Conservation (phyloP, 2,888 invertebrate genomes). For the Chaitophorus viminalis region DNA sequence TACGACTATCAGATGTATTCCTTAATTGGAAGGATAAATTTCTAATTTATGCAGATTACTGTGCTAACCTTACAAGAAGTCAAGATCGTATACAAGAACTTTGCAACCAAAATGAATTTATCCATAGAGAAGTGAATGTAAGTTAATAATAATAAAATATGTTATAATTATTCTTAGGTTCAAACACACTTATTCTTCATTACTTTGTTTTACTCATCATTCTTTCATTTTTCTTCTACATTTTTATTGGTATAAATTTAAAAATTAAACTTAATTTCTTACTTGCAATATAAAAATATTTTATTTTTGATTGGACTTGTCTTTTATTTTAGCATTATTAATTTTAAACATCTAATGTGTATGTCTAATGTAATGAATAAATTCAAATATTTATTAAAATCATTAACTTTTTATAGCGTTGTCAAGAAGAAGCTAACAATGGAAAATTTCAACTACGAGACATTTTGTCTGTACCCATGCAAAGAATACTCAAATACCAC, state of each 20-base stretch:
- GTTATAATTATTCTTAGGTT: no score
- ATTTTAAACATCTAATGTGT: not conserved
- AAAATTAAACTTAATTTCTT: not conserved
- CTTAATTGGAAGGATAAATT: slow-evolving; percentile 90
- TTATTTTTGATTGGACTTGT: not conserved
- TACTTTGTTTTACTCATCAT: not conserved
- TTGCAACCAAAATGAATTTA: slow-evolving; percentile 74
- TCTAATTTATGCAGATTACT: slow-evolving; percentile 94
- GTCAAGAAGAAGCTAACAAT: slow-evolving; percentile 92
- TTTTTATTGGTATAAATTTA: not conserved
- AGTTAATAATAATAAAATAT: slow-evolving; percentile 66
- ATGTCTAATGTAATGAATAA: not conserved
- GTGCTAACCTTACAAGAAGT: slow-evolving; percentile 91
- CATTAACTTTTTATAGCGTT: slow-evolving; percentile 74
- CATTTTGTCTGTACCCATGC: slow-evolving; percentile 97
- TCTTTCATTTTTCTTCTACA: not conserved
- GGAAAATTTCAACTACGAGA: slow-evolving; percentile 95
- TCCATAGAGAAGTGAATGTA: slow-evolving; percentile 78
- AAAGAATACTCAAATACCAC: slow-evolving; percentile 97
- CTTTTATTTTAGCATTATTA: not conserved
- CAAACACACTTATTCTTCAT: not conserved
- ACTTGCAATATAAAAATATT: not conserved
- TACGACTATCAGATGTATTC: slow-evolving; percentile 83
- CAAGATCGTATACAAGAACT: slow-evolving; percentile 84
- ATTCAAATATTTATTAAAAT: slow-evolving; percentile 4